Evolutionary conservation across 2,888 invertebrate species (phyloP).

Genomic region (Amphipoea lucens): DNA sequence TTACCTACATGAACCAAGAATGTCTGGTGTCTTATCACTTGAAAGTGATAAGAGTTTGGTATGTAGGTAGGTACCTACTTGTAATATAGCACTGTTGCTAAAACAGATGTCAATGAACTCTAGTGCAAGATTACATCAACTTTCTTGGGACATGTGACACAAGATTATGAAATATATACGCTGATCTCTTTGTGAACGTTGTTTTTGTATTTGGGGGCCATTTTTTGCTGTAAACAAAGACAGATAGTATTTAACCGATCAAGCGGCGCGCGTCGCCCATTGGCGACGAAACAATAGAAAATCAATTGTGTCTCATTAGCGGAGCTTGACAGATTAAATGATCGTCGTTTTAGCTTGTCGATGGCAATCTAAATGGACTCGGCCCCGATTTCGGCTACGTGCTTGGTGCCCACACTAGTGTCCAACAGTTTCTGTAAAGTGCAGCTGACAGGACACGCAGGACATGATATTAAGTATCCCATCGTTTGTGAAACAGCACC

Average conservation of each 20-base stretch:
- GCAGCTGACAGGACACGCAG: too few relatives aligned
- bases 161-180: conserved; percentile 28
- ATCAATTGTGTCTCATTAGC: too few relatives aligned
- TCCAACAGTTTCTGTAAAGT: too few relatives aligned
- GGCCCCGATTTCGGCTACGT: too few relatives aligned
- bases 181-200: background rate
- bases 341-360: too few relatives aligned
- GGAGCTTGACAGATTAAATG: too few relatives aligned
- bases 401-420: too few relatives aligned
- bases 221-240: background rate
- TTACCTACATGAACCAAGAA: conserved; percentile 33
- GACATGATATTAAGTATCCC: too few relatives aligned
- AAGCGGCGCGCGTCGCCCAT: too few relatives aligned
- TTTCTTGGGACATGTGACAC: conserved; percentile 28
- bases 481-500: too few relatives aligned
- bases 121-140: conserved; percentile 37
- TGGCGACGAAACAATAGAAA: too few relatives aligned
- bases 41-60: conserved; percentile 44
- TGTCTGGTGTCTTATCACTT: conserved; percentile 45
- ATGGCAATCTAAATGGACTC: too few relatives aligned
- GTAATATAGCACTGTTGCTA: conserved; percentile 28
- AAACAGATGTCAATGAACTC: conserved; percentile 51
- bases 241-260: background rate
- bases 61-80: conserved; percentile 8
- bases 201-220: background rate